These are phyloP conservation scores for Ptilodon capucinus DNA, from an alignment of 2,888 invertebrate genomes.

Conservation along the genomic window DNA sequence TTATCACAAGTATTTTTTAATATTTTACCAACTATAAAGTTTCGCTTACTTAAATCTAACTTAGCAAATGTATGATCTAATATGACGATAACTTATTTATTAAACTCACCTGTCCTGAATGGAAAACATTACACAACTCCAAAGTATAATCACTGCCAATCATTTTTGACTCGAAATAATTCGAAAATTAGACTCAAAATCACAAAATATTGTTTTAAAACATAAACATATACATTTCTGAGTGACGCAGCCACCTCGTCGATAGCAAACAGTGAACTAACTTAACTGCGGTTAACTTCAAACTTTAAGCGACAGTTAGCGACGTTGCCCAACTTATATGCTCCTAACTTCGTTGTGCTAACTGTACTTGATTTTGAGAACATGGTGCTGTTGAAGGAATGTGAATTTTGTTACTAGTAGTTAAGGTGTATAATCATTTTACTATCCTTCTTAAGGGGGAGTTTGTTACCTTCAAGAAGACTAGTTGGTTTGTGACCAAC, in stretches of 20 bases:
- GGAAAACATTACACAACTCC: conserved; percentile 94
- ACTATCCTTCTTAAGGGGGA: conserved; percentile 40
- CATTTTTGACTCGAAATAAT: conserved; percentile 75
- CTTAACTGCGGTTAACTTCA: conserved; percentile 60
- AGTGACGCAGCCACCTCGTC: conserved; percentile 46
- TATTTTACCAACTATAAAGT: not conserved
- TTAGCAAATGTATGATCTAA: not conserved
- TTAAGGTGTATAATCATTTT: conserved; percentile 14
- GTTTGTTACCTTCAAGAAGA: not conserved
- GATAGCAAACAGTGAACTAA: conserved; percentile 50
- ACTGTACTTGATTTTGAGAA: conserved; percentile 49
- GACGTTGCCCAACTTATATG: conserved; percentile 63
- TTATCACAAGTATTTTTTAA: not conserved
- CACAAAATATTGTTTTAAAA: conserved; percentile 33
- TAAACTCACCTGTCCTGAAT: conserved; percentile 90
- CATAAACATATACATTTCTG: conserved; percentile 36
- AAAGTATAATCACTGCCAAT: conserved; percentile 92
- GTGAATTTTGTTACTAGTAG: not conserved
- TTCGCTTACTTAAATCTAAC: not conserved
- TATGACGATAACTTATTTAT: not conserved
- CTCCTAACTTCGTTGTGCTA: conserved; percentile 52
- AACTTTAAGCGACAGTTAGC: conserved; percentile 38
- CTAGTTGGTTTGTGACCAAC: too few species aligned
- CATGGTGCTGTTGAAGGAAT: conserved; percentile 10
- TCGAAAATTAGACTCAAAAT: conserved; percentile 18